These are phyloP conservation scores for Cnemophilus loriae DNA, from an alignment of 2,113 vertebrate genomes.

Conservation along the genomic window DNA sequence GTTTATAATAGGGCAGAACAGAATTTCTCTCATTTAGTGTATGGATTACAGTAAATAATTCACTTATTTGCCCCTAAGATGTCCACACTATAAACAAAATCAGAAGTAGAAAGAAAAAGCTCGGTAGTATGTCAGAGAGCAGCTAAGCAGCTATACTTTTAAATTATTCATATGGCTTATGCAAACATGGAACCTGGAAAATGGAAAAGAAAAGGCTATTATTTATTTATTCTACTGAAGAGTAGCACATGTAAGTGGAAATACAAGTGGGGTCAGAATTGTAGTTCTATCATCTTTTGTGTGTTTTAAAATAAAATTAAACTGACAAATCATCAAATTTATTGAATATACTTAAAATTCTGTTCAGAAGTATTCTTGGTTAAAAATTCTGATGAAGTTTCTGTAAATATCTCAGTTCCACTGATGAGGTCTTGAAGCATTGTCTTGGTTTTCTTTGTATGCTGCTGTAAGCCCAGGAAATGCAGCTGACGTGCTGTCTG, in stretches of 20 bases:
- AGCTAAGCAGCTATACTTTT: constrained; percentile 11
- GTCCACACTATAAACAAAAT: constrained; percentile 1
- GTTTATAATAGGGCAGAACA: neutral
- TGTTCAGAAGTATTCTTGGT: neutral
- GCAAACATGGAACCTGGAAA: constrained; percentile 53
- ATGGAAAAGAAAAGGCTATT: constrained; percentile 52
- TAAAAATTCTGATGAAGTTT: neutral
- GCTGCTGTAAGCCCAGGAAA: neutral
- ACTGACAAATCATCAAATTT: neutral
- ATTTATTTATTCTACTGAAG: constrained; percentile 53
- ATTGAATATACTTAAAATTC: neutral
- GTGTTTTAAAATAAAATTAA: constrained; percentile 44
- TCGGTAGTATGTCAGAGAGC: constrained; percentile 26
- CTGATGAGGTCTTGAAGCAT: neutral
- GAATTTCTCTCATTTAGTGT: neutral
- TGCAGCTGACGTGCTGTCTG: neutral
- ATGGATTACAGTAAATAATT: constrained; percentile 8
- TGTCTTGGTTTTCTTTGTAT: neutral
- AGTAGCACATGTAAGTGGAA: constrained; percentile 36
- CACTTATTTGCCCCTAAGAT: constrained; percentile 28
- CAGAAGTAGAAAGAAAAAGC: constrained; percentile 41
- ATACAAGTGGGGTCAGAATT: constrained; percentile 44
- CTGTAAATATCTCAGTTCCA: neutral
- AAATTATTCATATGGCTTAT: constrained; percentile 65
- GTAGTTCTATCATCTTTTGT: neutral